Evolutionary conservation across 1,140 invertebrate genomes (phyloP).

Genomic region (Drosophila truncata): DNA sequence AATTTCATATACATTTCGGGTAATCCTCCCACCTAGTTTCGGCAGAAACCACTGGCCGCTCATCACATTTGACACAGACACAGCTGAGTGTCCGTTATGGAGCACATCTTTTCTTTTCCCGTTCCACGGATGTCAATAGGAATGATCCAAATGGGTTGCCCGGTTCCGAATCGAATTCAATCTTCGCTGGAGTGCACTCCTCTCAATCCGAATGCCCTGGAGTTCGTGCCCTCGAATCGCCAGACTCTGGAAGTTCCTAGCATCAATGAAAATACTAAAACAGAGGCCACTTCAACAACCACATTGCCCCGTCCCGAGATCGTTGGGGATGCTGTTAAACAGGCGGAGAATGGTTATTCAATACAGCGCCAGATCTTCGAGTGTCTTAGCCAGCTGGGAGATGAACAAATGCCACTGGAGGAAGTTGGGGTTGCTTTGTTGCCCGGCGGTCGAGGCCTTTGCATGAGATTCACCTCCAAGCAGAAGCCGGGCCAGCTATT

Average conservation of each 20-base stretch:
- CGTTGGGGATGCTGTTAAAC: slow-evolving; percentile 9
- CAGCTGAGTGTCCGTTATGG: slow-evolving; percentile 8
- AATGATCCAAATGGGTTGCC: slow-evolving; percentile 7
- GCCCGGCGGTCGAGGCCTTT: slow-evolving; percentile 48
- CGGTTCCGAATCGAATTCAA: background rate
- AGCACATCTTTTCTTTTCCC: slow-evolving; percentile 24
- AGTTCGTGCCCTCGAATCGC: slow-evolving; percentile 55
- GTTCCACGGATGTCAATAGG: slow-evolving; percentile 9
- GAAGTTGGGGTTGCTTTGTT: slow-evolving; percentile 37
- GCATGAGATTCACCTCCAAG: slow-evolving; percentile 47
- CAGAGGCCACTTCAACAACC: slow-evolving; percentile 46
- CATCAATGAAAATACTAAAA: background rate
- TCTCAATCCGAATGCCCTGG: slow-evolving; percentile 61
- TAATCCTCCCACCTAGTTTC: background rate
- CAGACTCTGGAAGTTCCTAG: background rate
- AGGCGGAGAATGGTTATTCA: slow-evolving; percentile 2
- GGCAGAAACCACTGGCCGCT: slow-evolving; percentile 12
- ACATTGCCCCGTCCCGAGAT: slow-evolving; percentile 19
- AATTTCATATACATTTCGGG: slow-evolving; percentile 46
- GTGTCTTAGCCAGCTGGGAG: slow-evolving; percentile 54
- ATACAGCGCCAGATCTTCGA: slow-evolving; percentile 51
- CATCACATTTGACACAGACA: background rate
- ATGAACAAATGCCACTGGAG: slow-evolving; percentile 42
- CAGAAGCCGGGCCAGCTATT: slow-evolving; percentile 4
- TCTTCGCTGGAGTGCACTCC: slow-evolving; percentile 25